Evolutionary conservation across 2,888 invertebrate species (phyloP), one percentile per base, ranked within the genome.

Genomic region (Agrochola circellaris): DNA sequence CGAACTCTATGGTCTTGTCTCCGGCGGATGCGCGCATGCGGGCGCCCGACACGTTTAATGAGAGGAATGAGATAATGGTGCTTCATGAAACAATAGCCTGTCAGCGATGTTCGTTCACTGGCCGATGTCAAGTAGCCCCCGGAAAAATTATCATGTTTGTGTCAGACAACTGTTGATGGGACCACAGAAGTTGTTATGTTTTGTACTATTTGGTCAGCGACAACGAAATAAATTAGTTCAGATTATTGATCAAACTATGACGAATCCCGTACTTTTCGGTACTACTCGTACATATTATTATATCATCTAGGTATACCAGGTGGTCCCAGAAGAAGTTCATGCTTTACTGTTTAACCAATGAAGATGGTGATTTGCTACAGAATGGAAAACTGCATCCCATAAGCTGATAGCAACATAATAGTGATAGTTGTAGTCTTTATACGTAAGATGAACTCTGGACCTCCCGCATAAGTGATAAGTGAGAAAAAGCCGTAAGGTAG

Each of bases 11-110:
- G 92, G 92, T 91, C 93, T 93, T 89, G 90, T 90, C 89, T 89
- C 89, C 88, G 93, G 93, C 95, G 95, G 95, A 95, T 93, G 94
- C 93, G 91, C 91, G 91, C 91, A 95, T 95, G 95, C 95, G 95
- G 95, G 95, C 91, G 90, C 91, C 89, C 90, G 89, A 89, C 90
- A 88, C 89, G 87, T 87, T 89, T 94, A 95, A 94, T 94, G 93
- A 91, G 91, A 93, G 92, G 94, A 96, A 96, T 95, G 92, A 94
- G 93, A 95, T 95, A 96, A 95, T 95, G 92, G 93, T 89, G 89
- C 90, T 92, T 90, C 90, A 92, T 92, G 90, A 89, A 92, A 95
- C 94, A 95, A 95, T 94, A 90, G 89, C 89, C 89, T 89, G 90
- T 90, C 93, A 93, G 92, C 93, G 87, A 85, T 86, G 86, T 87